Base-by-base conservation (phyloP, 1,140 invertebrate species). In the Trigoniulus corallinus region DNA sequence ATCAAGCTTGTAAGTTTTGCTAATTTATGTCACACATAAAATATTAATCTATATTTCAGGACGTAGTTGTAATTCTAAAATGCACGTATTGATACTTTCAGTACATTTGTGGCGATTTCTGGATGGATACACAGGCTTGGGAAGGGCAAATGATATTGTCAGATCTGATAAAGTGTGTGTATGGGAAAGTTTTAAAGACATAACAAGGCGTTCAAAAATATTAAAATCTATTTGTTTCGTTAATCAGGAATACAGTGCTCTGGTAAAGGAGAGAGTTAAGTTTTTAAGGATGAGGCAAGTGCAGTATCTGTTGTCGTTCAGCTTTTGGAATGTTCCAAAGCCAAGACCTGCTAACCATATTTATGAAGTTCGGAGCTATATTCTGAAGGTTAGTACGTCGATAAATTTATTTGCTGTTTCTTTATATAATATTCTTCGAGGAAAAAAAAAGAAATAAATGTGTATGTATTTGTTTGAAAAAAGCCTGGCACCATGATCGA, bases 401-500 rank as follows among this genome's bases (percentile, higher is more conserved):
- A 7, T 15, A 34, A 7, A 34, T 7, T 34, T 34, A 34, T 34
- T 34, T 34, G 15, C 15, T 34, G 29, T 47, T 2, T 2, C 26
- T 48, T 56, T 52, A 53, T n/a, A n/a, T n/a, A n/a, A n/a, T n/a
- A n/a, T n/a, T n/a, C n/a, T n/a, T n/a, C n/a, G n/a, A n/a, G n/a
- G n/a, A n/a, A n/a, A n/a, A n/a, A n/a, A n/a, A n/a, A n/a, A n/a
- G n/a, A n/a, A n/a, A n/a, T n/a, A n/a, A n/a, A n/a, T n/a, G n/a
- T n/a, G n/a, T n/a, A n/a, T 52, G 10, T 26, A 34, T 44, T 47
- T 47, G 3, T 48, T 4, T 47, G 12, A 25, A 54, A 59, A 18
- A 23, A 73, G 70, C 89, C 92, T 3, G 81, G 93, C 24, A 96
- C 92, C 1, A 95, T 97, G 88, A 95, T 97, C 57, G 93, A 97